Conservation (phyloP, 2,797 vertebrate species). For the Cynodonichthys magdalenae region DNA sequence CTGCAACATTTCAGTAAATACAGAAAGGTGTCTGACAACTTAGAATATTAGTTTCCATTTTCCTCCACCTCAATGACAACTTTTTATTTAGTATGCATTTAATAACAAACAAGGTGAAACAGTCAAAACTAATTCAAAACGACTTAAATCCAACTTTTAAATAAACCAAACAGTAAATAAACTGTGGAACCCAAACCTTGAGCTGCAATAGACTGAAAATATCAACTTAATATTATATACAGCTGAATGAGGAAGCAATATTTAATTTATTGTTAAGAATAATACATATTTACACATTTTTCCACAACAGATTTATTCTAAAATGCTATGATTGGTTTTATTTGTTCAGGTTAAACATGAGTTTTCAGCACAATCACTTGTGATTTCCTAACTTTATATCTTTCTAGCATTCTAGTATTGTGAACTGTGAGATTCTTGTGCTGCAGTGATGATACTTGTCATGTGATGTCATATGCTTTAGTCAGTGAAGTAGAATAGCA, state of each 20-base stretch:
- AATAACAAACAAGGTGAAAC: too few relatives aligned
- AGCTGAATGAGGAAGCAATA: too few relatives aligned
- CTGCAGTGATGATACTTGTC: slow-evolving; percentile 22
- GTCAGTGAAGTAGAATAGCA: slow-evolving; percentile 27
- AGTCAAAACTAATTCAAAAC: too few relatives aligned
- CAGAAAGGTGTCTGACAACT: too few relatives aligned
- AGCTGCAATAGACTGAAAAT: too few relatives aligned
- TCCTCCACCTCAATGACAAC: too few relatives aligned
- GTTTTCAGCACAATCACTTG: neutral
- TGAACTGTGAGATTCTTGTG: slow-evolving; percentile 9
- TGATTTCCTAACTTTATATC: slow-evolving; percentile 1
- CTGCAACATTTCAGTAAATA: too few relatives aligned
- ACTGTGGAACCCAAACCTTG: neutral
- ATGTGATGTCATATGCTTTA: slow-evolving; percentile 11
- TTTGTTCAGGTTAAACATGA: neutral
- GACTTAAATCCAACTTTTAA: too few relatives aligned
- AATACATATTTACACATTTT: neutral
- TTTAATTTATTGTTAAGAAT: neutral
- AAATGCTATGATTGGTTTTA: neutral
- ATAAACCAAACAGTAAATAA: too few relatives aligned
- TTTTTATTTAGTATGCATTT: too few relatives aligned
- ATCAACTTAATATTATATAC: too few relatives aligned
- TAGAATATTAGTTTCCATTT: too few relatives aligned
- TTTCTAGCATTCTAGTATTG: neutral
- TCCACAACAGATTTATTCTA: neutral